Evolutionary conservation across 2,797 vertebrate species (phyloP).

Genomic region (Echiichthys vipera): DNA sequence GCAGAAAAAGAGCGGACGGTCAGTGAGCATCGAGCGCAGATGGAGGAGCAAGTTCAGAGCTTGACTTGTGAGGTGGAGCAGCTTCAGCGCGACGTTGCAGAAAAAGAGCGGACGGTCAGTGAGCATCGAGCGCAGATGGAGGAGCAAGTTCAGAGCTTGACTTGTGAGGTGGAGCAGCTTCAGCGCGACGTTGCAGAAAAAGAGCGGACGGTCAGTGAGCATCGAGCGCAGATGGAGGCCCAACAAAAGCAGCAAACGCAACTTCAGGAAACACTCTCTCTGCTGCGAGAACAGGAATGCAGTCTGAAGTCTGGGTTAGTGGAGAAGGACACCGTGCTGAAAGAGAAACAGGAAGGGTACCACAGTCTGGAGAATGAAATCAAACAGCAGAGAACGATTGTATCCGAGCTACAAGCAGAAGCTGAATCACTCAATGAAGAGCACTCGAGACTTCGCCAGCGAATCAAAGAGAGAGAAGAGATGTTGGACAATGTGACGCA

Average conservation of each 20-base stretch:
- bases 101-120: conserved; percentile 71
- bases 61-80: conserved; percentile 75
- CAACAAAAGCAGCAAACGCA: conserved; percentile 69
- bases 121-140: conserved; percentile 72
- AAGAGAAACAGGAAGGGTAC: conserved; percentile 74
- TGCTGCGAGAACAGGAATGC: conserved; percentile 80
- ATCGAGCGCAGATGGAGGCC: conserved; percentile 60
- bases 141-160: conserved; percentile 77
- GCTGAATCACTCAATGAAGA: conserved; percentile 72
- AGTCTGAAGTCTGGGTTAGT: conserved; percentile 73
- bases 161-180: conserved; percentile 71
- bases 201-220: conserved; percentile 66
- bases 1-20: conserved; percentile 73
- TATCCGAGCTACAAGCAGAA: conserved; percentile 69
- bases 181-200: conserved; percentile 67
- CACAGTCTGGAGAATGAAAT: conserved; percentile 69
- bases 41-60: conserved; percentile 77
- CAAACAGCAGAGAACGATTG: conserved; percentile 49
- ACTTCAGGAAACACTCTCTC: conserved; percentile 76
- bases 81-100: conserved; percentile 56
- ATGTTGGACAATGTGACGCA: conserved; percentile 55
- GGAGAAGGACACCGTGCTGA: conserved; percentile 71
- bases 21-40: conserved; percentile 60
- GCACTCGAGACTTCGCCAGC: conserved; percentile 60
- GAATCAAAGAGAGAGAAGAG: conserved; percentile 74